A percentile compares a stretch with the other conserved stretches of the same genome.
These are phyloP conservation scores for Anguilla obscura DNA, from an alignment of 2,797 vertebrate genomes.

Conservation along the genomic window DNA sequence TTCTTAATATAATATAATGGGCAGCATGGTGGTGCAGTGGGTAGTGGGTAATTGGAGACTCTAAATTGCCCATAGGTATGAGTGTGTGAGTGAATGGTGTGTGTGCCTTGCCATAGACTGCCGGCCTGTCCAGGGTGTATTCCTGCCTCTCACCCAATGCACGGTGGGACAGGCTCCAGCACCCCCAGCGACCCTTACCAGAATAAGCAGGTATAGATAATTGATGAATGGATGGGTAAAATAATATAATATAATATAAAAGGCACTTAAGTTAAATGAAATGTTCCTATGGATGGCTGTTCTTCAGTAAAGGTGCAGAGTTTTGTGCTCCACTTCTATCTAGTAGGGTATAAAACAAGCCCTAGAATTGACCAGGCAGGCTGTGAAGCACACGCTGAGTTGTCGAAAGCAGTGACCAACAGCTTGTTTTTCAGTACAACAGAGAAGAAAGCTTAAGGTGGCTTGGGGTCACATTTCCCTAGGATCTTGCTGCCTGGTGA, in stretches of 20 bases:
- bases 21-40: neutral
- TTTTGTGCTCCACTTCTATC: neutral
- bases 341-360: neutral
- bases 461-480: conserved; percentile 25
- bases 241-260: conserved; percentile 3
- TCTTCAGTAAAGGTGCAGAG: neutral
- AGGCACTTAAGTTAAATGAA: neutral
- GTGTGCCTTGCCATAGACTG: no score
- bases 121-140: no score
- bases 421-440: conserved; percentile 5
- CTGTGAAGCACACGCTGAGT: neutral
- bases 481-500: neutral
- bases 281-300: neutral
- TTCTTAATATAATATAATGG: neutral
- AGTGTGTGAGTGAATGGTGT: no score
- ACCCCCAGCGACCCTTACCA: no score
- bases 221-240: neutral
- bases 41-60: no score
- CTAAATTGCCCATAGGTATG: no score
- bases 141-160: no score
- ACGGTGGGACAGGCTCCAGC: no score
- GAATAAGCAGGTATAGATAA: no score
- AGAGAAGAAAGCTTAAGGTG: neutral
- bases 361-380: neutral
- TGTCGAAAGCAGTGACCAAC: neutral